Evolutionary conservation across 2,797 vertebrate genomes (phyloP).

Genomic region (Smutsia gigantea): DNA sequence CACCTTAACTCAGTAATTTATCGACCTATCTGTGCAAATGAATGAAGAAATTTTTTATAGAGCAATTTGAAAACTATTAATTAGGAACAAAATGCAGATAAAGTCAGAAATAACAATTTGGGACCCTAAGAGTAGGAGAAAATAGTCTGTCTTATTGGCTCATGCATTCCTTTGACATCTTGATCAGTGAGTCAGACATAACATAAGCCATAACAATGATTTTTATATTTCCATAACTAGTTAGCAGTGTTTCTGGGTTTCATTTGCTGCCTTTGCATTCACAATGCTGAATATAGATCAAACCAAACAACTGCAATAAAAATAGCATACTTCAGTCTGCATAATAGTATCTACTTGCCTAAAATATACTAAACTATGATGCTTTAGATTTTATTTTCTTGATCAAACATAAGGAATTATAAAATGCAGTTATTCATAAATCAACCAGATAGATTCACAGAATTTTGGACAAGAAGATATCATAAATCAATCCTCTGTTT

Average conservation of each 20-base stretch:
- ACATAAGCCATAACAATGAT: neutral
- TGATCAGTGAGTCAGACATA: neutral
- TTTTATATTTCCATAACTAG: constrained; percentile 44
- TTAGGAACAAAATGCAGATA: constrained; percentile 52
- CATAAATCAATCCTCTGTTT: neutral
- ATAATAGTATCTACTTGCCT: neutral
- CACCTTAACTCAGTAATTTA: neutral
- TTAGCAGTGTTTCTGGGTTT: constrained; percentile 2
- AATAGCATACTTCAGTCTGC: neutral
- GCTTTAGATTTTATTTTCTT: neutral
- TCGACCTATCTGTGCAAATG: neutral
- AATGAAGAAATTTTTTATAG: constrained; percentile 28
- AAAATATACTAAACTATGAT: neutral
- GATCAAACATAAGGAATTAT: neutral
- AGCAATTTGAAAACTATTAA: constrained; percentile 48
- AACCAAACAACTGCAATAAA: neutral
- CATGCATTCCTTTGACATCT: constrained; percentile 37
- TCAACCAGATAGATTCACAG: neutral
- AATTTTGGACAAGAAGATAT: neutral
- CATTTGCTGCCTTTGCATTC: neutral
- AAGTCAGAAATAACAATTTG: constrained; percentile 43
- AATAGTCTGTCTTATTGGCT: constrained; percentile 1
- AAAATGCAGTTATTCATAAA: neutral
- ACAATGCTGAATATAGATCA: neutral
- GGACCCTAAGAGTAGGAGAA: neutral